Evolutionary conservation across 1,140 invertebrate species (phyloP), one percentile per base, ranked within the genome.

Genomic region (Psix sp.): DNA sequence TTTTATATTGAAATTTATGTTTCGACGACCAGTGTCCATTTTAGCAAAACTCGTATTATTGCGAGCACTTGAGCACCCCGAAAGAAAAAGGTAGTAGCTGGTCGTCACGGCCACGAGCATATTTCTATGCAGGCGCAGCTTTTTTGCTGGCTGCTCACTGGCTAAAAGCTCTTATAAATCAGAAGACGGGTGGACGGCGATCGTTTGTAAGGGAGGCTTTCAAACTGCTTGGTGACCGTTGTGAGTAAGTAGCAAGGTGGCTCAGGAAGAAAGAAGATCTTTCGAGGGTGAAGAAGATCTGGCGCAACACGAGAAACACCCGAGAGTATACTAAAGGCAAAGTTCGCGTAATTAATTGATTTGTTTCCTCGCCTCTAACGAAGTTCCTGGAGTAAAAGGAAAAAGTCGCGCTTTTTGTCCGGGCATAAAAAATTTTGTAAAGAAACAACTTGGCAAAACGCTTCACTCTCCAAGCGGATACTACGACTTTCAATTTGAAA

Each of bases 101-200:
- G 74, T 66, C 71, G 75, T 66, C 65, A 74, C 60, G 65, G 70
- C 33, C 48, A 48, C 54, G 36, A 73, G 76, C 71, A 78, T 80
- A 81, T 81, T 78, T 80, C 77, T 80, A 76, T 76, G 68, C 67
- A 63, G 74, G 75, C 77, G 56, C 77, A 76, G 60, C 77, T 71
- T 83, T 84, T 86, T 84, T 84, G 77, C 65, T 46, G 76, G 54
- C 29, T 54, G 71, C 59, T 72, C 77, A 57, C 59, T 60, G 75
- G 76, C 82, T 86, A 86, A 86, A 86, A 86, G 84, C 83, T 81
- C 76, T 78, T 84, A 86, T 86, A 86, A 86, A 86, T 86, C 84
- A 85, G 82, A 82, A 82, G 81, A 77, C 75, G 77, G 74, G 75
- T 62, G 73, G 80, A 80, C 75, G 77, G 74, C 78, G 74, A 80